Evolutionary conservation across 2,888 invertebrate genomes (phyloP).

Genomic region (Eucera pruinosa): DNA sequence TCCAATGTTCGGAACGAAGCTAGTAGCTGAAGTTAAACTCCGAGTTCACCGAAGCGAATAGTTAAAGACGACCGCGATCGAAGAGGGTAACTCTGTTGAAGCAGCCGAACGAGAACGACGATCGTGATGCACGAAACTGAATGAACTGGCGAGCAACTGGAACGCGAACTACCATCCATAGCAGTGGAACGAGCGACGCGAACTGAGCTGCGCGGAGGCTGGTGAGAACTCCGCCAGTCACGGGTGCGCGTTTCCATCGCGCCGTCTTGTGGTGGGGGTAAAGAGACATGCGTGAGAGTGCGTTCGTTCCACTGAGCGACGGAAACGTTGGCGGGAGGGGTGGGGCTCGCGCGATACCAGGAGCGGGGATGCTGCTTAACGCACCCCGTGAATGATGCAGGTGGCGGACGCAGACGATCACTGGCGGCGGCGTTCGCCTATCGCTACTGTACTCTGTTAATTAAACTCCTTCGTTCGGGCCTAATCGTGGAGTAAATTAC

Average conservation of each 20-base stretch:
- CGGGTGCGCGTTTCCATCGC: slow-evolving; percentile 54
- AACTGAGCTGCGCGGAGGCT: slow-evolving; percentile 77
- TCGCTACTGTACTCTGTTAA: slow-evolving; percentile 45
- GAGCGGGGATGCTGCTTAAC: slow-evolving; percentile 52
- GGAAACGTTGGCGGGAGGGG: slow-evolving; percentile 29
- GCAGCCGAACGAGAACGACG: not conserved
- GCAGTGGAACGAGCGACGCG: slow-evolving; percentile 76
- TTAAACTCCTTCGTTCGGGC: slow-evolving; percentile 13
- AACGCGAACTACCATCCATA: slow-evolving; percentile 58
- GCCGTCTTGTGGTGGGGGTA: slow-evolving; percentile 31
- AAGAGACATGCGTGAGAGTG: slow-evolving; percentile 31
- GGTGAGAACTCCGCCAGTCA: slow-evolving; percentile 66
- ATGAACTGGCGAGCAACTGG: slow-evolving; percentile 21
- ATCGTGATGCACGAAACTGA: slow-evolving; percentile 21
- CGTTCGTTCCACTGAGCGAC: slow-evolving; percentile 39
- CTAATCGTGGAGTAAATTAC: not conserved
- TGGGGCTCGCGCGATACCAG: slow-evolving; percentile 42
- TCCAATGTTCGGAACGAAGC: too few species aligned
- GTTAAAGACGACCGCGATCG: not conserved
- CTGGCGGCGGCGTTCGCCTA: slow-evolving; percentile 52
- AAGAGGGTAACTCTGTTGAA: not conserved
- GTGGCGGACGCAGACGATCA: slow-evolving; percentile 59
- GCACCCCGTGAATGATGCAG: slow-evolving; percentile 68
- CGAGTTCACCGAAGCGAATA: slow-evolving; percentile 2
- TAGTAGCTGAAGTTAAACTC: not conserved